phyloP scores from a whole-genome alignment of 2,888 invertebrate species.

The Lasioglossum leucozonium region DNA sequence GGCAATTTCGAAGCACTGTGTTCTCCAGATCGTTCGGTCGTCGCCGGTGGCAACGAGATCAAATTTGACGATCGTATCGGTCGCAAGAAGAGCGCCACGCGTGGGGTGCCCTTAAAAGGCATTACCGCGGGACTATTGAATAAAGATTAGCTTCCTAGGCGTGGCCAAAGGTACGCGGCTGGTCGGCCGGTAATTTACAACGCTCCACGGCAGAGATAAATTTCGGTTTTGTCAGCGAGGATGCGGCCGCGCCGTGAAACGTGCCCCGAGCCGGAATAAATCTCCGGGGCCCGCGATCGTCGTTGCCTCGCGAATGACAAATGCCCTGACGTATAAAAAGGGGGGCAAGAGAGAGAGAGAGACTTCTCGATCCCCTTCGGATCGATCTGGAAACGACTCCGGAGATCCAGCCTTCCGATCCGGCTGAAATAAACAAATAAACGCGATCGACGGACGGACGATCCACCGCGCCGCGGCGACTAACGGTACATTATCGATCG shows the following conservation, averaged over 20 bases:
- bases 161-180: neutral
- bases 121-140: conserved; percentile 22
- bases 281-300: conserved; percentile 44
- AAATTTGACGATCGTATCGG: neutral
- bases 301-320: conserved; percentile 51
- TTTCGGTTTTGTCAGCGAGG: conserved; percentile 49
- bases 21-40: neutral
- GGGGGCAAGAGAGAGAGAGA: neutral
- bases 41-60: neutral
- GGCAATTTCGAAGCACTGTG: neutral
- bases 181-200: conserved; percentile 36
- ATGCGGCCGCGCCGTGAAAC: conserved; percentile 44
- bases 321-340: conserved; percentile 41
- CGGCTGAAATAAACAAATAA: conserved; percentile 30
- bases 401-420: conserved; percentile 4
- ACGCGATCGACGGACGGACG: neutral
- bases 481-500: conserved; percentile 45
- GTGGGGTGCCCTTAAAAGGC: conserved; percentile 25
- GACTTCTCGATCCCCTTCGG: neutral
- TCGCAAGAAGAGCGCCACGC: neutral
- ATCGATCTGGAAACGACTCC: conserved; percentile 19
- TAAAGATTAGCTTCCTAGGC: conserved; percentile 23
- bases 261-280: conserved; percentile 38
- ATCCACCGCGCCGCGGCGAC: neutral
- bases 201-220: conserved; percentile 39